A percentile compares a stretch with the other conserved stretches of the same genome.
Conservation (phyloP, 2,113 vertebrate species). For the Donacobius atricapilla region DNA sequence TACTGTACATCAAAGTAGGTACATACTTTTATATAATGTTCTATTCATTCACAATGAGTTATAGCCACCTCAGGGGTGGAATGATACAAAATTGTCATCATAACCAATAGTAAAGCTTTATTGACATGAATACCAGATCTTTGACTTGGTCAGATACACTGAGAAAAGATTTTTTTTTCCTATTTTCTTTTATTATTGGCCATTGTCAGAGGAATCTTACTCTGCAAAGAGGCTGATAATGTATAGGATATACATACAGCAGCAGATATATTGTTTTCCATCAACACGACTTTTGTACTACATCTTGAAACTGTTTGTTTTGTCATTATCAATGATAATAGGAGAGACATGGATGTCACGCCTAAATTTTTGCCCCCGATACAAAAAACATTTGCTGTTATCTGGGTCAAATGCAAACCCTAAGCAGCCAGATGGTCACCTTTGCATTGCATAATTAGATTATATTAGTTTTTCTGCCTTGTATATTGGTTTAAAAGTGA, state of each 20-base stretch:
- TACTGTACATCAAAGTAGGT: neutral
- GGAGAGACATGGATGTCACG: neutral
- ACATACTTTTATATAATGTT: neutral
- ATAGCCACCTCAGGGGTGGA: neutral
- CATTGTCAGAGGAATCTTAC: neutral
- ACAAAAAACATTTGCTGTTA: neutral
- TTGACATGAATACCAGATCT: neutral
- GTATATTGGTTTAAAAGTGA: neutral
- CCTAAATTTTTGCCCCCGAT: neutral
- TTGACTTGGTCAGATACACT: neutral
- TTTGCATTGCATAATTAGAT: neutral
- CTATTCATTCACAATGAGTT: neutral
- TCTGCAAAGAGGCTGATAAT: neutral
- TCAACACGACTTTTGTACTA: neutral
- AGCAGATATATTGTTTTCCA: neutral
- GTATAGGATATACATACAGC: neutral
- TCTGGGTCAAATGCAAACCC: neutral
- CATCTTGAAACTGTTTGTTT: neutral
- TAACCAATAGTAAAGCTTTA: conserved; percentile 3
- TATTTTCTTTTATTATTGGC: neutral
- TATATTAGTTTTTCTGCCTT: neutral
- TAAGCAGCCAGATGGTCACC: neutral
- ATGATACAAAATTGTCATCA: conserved; percentile 1
- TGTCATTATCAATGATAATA: neutral
- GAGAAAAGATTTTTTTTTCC: neutral